Evolutionary conservation across 2,113 vertebrate genomes (phyloP), one percentile per base, ranked within the genome.

Genomic region (Neotragus pygmaeus): DNA sequence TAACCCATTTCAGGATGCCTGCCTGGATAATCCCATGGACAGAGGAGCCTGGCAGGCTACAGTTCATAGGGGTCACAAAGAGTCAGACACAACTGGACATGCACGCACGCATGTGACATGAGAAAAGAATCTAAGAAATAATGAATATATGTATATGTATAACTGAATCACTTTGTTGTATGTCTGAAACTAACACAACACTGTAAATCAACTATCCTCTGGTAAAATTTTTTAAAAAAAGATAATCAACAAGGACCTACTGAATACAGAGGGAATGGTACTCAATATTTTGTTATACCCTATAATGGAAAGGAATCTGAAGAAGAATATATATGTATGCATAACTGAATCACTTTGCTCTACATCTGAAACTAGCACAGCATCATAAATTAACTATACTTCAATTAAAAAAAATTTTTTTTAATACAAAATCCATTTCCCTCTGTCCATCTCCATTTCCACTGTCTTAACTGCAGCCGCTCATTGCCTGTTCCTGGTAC

Each of bases 401-500:
- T 81, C 49, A n/a, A 81, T 51, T 81, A 2, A 23, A 51, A 81
- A 81, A 14, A 13, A 7, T 0, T 23, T 16, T 11, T 53, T 19
- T 2, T 2, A 7, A 53, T 81, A 8, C 30, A n/a, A 81, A 81
- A n/a, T 51, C 1, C 51, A 17, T 55, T 47, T 6, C 30, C 13
- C 2, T 17, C 36, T 19, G 30, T 57, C 51, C 55, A 11, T 66
- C 47, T 43, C 45, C 36, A 15, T 60, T 23, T 39, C 25, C 16
- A 5, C 30, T 43, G 14, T 25, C 43, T 82, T 21, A 43, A 43
- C 21, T 57, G 23, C 4, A 43, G 89, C 27, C 30, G 3, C 1
- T 16, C 27, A 14, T 17, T 1, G 0, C 51, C 9, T 9, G 39
- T 25, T 33, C 30, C 7, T 7, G 14, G 23, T 3, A 15, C 47